These are phyloP conservation scores for Gymnocheta viridis DNA, from an alignment of 2,888 invertebrate genomes.

Conservation along the genomic window DNA sequence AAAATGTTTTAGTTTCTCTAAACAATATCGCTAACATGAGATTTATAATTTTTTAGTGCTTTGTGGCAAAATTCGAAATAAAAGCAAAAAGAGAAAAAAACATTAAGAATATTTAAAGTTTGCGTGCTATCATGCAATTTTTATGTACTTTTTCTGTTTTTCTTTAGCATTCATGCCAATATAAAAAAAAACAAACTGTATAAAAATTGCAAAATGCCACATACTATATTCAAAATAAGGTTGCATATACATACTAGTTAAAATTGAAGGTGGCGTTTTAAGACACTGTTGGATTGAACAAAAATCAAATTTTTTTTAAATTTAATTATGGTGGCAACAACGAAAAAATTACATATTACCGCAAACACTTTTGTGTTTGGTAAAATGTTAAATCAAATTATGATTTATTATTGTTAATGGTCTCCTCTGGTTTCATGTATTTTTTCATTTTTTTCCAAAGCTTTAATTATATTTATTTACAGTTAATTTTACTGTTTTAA, in stretches of 20 bases:
- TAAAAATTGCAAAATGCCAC: constrained; percentile 43
- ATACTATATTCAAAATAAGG: constrained; percentile 41
- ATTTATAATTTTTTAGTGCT: constrained; percentile 50
- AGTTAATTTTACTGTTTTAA: constrained; percentile 63
- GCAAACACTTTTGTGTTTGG: constrained; percentile 27
- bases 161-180: constrained; percentile 45
- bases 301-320: constrained; percentile 22
- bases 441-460: constrained; percentile 15
- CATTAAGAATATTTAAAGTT: constrained; percentile 76
- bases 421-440: constrained; percentile 29
- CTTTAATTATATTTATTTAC: constrained; percentile 65
- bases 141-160: constrained; percentile 66
- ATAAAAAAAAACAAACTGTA: constrained; percentile 34
- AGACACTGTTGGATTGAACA: constrained; percentile 20
- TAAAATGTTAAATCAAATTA: constrained; percentile 44
- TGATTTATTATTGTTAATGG: constrained; percentile 58
- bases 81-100: constrained; percentile 5
- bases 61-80: constrained; percentile 15
- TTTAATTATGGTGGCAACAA: constrained; percentile 50
- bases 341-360: constrained; percentile 23
- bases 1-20: constrained; percentile 39
- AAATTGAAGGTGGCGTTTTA: constrained; percentile 49
- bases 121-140: constrained; percentile 81
- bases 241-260: constrained; percentile 28
- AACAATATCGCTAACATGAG: constrained; percentile 62